Evolutionary conservation across 2,113 vertebrate genomes (phyloP), one percentile per base, ranked within the genome.

Genomic region (Corydoras maculifer): DNA sequence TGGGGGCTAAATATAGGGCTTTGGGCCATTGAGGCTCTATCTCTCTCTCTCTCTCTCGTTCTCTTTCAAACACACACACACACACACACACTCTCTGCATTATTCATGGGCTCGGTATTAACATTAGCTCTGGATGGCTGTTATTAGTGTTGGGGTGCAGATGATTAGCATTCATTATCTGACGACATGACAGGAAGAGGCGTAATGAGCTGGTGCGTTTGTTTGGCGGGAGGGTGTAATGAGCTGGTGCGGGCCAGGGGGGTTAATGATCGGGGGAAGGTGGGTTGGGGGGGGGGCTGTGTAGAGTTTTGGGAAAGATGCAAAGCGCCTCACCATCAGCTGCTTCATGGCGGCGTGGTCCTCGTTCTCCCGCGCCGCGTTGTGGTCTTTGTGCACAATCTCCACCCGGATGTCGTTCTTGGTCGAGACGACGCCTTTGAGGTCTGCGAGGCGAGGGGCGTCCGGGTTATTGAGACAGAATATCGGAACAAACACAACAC

Each of bases 321-420:
- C 18, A 25, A 25, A 25, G 18, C 18, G 81, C 86, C 94, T 94
- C 82, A 99, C 97, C 97, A 98, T 97, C 79, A 98, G 90, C 80
- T 99, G 96, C 87, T 99, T 98, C 88, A 99, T 98, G 75, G 91
- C 89, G 3, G 93, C 84, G 79, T 97, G 96, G 7, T 98, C 97
- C 73, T 98, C 95, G 0, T 89, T 86, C 59, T 98, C 95, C 31
- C 94, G 84, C 3, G 92, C 91, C 0, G 94, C 88, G 9, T 94
- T 88, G 1, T 96, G 94, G 79, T 98, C 97, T 82, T 98, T 99
- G 89, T 99, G 97, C 0, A 99, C 96, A 7, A 98, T 99, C 86
- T 98, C 96, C 68, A 99, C 97, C 0, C 97, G 93, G 82, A 99
- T 99, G n/a, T 99, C 97, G 2, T 99, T 99, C 88, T 96, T 99